phyloP scores from a whole-genome alignment of 2,888 invertebrate species.

The Glyphotaelius pellucidus region DNA sequence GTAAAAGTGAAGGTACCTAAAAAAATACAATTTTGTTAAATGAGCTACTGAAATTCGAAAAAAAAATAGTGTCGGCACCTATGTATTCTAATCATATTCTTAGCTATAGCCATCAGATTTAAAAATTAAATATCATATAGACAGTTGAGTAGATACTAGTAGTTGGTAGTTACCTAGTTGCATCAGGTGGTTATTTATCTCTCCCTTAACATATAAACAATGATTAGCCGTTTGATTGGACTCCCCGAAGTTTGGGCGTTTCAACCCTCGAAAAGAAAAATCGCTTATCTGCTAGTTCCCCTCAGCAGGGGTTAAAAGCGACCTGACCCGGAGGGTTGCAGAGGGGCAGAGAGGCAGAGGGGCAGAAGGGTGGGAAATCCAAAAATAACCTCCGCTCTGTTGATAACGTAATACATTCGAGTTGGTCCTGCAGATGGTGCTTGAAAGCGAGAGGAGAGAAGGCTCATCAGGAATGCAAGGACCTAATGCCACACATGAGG shows the following conservation, averaged over 20 bases:
- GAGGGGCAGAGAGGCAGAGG: slow-evolving; percentile 22
- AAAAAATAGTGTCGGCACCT: background rate
- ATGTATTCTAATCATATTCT: background rate
- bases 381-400: slow-evolving; percentile 48
- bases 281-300: slow-evolving; percentile 36
- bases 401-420: slow-evolving; percentile 50
- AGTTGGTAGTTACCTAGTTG: background rate
- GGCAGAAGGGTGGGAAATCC: slow-evolving; percentile 28
- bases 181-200: background rate
- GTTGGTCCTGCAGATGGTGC: slow-evolving; percentile 58
- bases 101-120: background rate
- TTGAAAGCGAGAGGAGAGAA: slow-evolving; percentile 1
- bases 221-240: slow-evolving; percentile 34
- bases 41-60: background rate
- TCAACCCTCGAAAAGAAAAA: slow-evolving; percentile 38
- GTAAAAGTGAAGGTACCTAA: too few species aligned
- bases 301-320: slow-evolving; percentile 3
- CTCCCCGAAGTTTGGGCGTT: background rate
- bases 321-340: slow-evolving; percentile 20
- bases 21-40: background rate
- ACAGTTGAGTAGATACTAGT: background rate
- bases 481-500: slow-evolving; percentile 13
- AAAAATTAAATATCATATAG: background rate
- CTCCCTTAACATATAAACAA: slow-evolving; percentile 20
- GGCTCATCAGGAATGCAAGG: slow-evolving; percentile 34